Evolutionary conservation across 1,140 invertebrate genomes (phyloP), one percentile per base, ranked within the genome.

Genomic region (Vanessa atalanta): DNA sequence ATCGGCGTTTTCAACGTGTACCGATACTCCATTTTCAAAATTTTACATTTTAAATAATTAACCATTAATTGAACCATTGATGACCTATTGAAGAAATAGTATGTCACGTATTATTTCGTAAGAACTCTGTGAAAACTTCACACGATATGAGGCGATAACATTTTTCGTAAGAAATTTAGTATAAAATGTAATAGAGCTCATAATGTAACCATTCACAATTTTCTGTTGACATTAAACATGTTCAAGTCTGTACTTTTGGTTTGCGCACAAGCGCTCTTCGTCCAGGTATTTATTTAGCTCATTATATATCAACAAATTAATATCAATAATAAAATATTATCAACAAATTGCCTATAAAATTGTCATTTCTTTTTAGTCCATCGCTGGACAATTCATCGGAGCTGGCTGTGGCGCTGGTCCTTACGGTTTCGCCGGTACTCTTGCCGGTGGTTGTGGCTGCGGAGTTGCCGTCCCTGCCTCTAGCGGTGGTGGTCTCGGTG

Each of bases 261-360:
- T 8, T 83, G 79, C 57, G 81, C 79, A 66, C 79, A 81, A 16
- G 77, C 75, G 47, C 75, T 85, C 47, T 68, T 84, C 14, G 61
- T 79, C 13, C 80, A 87, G 78, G 85, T 86, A 78, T 66, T 5
- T 12, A 67, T 75, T 68, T 20, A 70, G 9, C 0, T 48, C 64
- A 31, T 31, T 31, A 53, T 57, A n/a, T 37, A 47, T 61, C 74
- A 43, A 16, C 5, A 55, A 20, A 20, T 0, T 43, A 37, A 4
- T 7, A 67, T 75, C 60, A 31, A 72, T 2, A 11, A 5, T 43
- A 43, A 5, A 1, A 1, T 43, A 43, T 43, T 43, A 9, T 43
- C 8, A 43, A 43, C 37, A 43, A 43, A 43, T 43, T 43, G 8
- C 37, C 6, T 9, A 9, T 43, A 43, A 37, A 37, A 7, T 37